Percentiles rank a stretch among this genome's conserved stretches.
Evolutionary conservation across 2,797 vertebrate genomes (phyloP).

Genomic region (Gymnothorax javanicus): DNA sequence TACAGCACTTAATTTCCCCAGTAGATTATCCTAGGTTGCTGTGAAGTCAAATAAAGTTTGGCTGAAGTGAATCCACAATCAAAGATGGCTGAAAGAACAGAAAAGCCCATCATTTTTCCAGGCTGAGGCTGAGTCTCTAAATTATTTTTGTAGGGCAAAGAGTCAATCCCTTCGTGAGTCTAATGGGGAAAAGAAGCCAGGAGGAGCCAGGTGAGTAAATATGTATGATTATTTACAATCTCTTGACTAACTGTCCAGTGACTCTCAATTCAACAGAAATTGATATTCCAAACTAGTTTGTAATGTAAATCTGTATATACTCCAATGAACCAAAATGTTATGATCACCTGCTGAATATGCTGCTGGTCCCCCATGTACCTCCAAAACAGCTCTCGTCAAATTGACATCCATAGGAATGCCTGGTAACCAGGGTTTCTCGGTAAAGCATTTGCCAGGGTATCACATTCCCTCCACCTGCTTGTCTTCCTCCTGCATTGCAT

Average conservation of each 20-base stretch:
- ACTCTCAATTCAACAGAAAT: not conserved
- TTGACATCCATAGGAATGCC: no score
- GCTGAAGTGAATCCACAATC: not conserved
- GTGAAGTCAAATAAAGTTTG: not conserved
- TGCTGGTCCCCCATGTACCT: no score
- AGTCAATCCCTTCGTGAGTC: conserved; percentile 65
- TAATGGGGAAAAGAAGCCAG: conserved; percentile 64
- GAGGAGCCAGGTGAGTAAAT: conserved; percentile 45
- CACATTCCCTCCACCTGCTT: no score
- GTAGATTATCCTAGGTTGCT: not conserved
- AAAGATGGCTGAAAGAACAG: not conserved
- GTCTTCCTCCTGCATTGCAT: no score
- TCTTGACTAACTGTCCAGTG: not conserved
- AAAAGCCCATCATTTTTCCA: not conserved
- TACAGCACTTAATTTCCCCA: not conserved
- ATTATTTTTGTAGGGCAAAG: conserved; percentile 50
- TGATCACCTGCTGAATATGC: no score
- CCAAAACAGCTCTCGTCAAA: no score
- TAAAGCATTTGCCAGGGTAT: no score
- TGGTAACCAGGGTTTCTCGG: no score
- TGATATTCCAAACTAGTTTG: not conserved
- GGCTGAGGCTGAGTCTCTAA: not conserved
- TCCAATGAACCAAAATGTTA: no score
- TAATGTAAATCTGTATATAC: no score
- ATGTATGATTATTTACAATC: not conserved